phyloP scores from a whole-genome alignment of 2,797 vertebrate species.

The Spatula clypeata region DNA sequence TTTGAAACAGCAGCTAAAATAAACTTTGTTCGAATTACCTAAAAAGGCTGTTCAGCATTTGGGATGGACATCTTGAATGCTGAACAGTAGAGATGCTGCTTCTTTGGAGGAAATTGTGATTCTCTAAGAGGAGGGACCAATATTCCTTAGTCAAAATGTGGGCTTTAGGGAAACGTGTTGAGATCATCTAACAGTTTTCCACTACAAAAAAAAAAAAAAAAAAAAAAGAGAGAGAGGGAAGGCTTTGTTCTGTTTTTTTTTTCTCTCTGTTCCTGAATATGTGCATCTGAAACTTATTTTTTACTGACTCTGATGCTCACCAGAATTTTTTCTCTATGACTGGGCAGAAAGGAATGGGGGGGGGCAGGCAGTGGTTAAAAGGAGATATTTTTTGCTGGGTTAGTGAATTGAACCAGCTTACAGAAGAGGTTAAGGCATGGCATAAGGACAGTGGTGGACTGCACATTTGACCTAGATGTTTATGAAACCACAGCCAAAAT shows the following conservation, averaged over 20 bases:
- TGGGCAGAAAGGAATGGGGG: not conserved
- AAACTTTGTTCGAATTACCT: not conserved
- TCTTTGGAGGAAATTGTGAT: not conserved
- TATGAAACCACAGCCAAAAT: not conserved
- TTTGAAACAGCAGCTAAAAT: slow-evolving; percentile 18
- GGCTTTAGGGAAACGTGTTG: not conserved
- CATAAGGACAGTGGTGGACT: not conserved
- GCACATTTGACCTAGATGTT: not conserved
- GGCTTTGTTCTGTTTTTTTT: not conserved
- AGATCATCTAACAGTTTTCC: not conserved
- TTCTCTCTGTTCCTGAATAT: not conserved
- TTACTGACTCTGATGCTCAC: not conserved
- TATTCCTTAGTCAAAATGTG: not conserved
- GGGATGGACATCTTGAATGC: not conserved
- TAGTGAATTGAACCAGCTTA: not conserved
- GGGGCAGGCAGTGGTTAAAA: not conserved
- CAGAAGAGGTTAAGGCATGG: not conserved
- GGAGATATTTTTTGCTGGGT: not conserved
- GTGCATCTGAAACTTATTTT: not conserved
- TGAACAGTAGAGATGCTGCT: not conserved
- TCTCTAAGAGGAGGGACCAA: not conserved
- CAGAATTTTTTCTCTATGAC: not conserved
- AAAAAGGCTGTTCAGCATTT: not conserved
- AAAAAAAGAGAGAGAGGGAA: not conserved
- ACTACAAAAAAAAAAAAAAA: not conserved